phyloP scores from a whole-genome alignment of 2,797 vertebrate species.

The Rhinichthys osculus region DNA sequence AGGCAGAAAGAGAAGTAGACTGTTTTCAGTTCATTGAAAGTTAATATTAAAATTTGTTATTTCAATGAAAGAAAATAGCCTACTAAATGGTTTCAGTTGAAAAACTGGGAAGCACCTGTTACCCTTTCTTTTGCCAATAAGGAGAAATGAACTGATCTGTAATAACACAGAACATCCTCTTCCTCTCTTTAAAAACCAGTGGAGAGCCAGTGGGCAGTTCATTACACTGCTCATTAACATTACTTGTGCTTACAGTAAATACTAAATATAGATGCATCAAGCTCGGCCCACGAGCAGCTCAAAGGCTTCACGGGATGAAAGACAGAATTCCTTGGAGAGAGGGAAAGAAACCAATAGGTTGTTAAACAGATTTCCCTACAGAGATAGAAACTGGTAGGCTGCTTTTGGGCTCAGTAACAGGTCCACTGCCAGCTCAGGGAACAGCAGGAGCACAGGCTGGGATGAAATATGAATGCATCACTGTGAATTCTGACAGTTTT shows the following conservation, averaged over 20 bases:
- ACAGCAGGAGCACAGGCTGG: conserved; percentile 42
- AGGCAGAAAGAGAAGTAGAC: neutral
- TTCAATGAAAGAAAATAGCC: neutral
- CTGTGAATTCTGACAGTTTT: conserved; percentile 38
- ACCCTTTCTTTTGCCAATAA: neutral
- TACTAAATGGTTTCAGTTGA: neutral
- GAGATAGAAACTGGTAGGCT: conserved; percentile 62
- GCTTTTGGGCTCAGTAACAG: conserved; percentile 64
- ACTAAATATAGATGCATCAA: conserved; percentile 54
- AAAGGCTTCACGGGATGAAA: conserved; percentile 63
- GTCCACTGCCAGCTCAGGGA: conserved; percentile 61
- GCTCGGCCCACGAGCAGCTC: conserved; percentile 46
- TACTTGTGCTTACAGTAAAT: conserved; percentile 46
- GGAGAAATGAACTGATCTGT: neutral
- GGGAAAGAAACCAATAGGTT: conserved; percentile 59
- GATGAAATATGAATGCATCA: conserved; percentile 46
- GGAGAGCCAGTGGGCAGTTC: conserved; percentile 8
- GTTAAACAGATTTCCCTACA: conserved; percentile 60
- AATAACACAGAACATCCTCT: neutral
- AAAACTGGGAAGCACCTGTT: neutral
- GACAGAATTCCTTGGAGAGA: conserved; percentile 59
- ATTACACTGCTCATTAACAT: conserved; percentile 40
- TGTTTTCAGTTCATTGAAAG: neutral
- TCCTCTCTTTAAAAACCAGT: conserved; percentile 6
- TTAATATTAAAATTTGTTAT: neutral